These are phyloP conservation scores for Hydractinia echinata DNA, from an alignment of 30 jellyfish, hydroid and myxozoan species.

Conservation along the genomic window DNA sequence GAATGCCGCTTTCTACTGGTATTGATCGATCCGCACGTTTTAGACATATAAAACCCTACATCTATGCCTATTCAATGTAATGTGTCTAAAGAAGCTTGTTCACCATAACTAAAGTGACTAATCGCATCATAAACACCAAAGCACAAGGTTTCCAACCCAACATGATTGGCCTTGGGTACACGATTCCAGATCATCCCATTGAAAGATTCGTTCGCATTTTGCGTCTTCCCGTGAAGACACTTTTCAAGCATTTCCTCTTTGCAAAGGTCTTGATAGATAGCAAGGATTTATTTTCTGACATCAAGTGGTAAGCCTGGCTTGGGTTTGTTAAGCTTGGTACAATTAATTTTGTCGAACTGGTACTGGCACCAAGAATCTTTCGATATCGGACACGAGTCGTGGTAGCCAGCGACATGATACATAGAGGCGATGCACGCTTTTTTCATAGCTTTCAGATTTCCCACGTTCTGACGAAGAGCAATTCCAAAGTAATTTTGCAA, in stretches of 20 bases:
- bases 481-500: slow-evolving; percentile 45
- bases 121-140: no score
- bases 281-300: slow-evolving; percentile 9
- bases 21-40: no score
- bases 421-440: slow-evolving; percentile 17
- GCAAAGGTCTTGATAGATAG: slow-evolving; percentile 25
- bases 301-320: slow-evolving; percentile 15
- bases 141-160: no score
- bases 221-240: no score
- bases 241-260: neutral
- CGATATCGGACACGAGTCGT: slow-evolving; percentile 28
- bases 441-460: slow-evolving; percentile 18
- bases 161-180: no score
- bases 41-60: no score
- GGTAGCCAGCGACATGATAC: slow-evolving; percentile 35
- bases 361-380: slow-evolving; percentile 34
- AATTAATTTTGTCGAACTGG: slow-evolving; percentile 24
- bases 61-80: no score
- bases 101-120: no score
- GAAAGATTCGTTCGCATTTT: no score
- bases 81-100: no score
- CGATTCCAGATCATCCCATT: no score
- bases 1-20: no score
- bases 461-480: slow-evolving; percentile 36
- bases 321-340: slow-evolving; percentile 3